A percentile compares a stretch with the other conserved stretches of the same genome.
Evolutionary conservation across 2,113 vertebrate species (phyloP).

Genomic region (Corapipo altera): DNA sequence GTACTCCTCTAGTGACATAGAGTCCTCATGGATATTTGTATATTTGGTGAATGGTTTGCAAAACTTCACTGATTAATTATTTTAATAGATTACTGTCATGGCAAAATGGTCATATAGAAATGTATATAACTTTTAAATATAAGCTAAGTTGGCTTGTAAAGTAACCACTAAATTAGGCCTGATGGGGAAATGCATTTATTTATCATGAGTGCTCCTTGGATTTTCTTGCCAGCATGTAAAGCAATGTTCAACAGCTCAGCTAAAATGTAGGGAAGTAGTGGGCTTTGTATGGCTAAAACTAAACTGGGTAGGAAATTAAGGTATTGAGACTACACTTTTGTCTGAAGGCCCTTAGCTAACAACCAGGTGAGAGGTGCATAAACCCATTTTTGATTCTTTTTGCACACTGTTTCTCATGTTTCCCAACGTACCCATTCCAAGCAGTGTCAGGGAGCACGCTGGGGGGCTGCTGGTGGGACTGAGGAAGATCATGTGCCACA

Average conservation of each 20-base stretch:
- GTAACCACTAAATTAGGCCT: not conserved
- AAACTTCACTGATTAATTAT: not conserved
- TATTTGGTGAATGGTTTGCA: not conserved
- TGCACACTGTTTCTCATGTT: not conserved
- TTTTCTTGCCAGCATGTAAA: not conserved
- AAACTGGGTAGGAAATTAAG: not conserved
- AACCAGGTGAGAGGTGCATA: not conserved
- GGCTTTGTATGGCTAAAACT: not conserved
- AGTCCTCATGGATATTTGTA: accelerated
- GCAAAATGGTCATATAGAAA: not conserved
- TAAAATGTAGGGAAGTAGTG: not conserved
- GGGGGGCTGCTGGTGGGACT: not conserved
- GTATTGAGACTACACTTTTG: not conserved
- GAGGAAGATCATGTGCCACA: not conserved
- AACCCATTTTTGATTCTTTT: not conserved
- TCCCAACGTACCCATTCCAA: accelerated
- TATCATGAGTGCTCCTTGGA: not conserved
- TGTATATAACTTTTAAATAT: not conserved
- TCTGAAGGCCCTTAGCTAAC: not conserved
- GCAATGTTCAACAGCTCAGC: not conserved
- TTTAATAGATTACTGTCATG: not conserved
- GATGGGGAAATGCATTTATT: not conserved
- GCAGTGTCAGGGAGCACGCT: accelerated
- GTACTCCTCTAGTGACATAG: accelerated
- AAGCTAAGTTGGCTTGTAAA: not conserved